Evolutionary conservation across 1,140 invertebrate species (phyloP).

Genomic region (Thaumetopoea pityocampa): DNA sequence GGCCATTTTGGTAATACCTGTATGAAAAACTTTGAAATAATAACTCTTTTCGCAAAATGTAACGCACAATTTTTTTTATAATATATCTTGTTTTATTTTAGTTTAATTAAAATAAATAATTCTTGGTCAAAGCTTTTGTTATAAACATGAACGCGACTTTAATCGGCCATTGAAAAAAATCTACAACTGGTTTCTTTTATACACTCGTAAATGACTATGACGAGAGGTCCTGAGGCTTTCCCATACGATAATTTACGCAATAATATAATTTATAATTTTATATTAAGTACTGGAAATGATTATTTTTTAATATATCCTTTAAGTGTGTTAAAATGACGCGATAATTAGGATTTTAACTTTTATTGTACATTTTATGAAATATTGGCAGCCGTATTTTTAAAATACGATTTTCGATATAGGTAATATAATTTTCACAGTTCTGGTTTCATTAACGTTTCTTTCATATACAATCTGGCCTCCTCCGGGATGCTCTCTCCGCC

Average conservation of each 20-base stretch:
- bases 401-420: too few species aligned
- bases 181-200: constrained; percentile 16
- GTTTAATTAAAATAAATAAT: background rate
- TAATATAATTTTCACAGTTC: too few species aligned
- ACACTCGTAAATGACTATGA: constrained; percentile 11
- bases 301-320: constrained; percentile 9
- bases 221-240: background rate
- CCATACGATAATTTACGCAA: constrained; percentile 8
- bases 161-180: constrained; percentile 25
- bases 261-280: constrained; percentile 18
- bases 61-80: background rate
- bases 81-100: background rate
- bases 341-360: background rate
- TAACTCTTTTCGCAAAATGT: too few species aligned
- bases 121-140: constrained; percentile 3
- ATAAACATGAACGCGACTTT: constrained; percentile 16
- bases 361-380: too few species aligned
- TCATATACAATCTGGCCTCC: too few species aligned
- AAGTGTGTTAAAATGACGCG: background rate
- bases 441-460: too few species aligned
- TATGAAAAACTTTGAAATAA: constrained; percentile 19
- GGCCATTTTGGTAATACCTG: constrained; percentile 25
- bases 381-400: too few species aligned
- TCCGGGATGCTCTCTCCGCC: too few species aligned
- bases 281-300: constrained; percentile 13